phyloP scores from a whole-genome alignment of 2,888 invertebrate species.

The Parochlus steinenii region DNA sequence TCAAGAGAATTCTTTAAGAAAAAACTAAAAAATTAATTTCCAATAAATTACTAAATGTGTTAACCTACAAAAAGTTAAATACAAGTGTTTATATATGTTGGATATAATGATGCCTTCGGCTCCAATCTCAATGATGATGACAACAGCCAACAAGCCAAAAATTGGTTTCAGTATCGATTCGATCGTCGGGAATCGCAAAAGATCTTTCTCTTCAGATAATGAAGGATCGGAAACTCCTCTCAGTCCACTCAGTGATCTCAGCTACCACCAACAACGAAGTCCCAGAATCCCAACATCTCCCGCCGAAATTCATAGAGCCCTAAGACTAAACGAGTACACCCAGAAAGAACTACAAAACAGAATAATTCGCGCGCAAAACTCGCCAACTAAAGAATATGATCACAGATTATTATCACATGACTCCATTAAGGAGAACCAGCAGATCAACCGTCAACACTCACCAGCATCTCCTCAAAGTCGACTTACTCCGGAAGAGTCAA shows the following conservation, averaged over 20 bases:
- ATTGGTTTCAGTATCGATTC: constrained; percentile 82
- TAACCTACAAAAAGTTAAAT: no score
- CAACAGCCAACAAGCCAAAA: constrained; percentile 64
- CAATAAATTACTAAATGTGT: no score
- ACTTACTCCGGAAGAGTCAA: constrained; percentile 18
- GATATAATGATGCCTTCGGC: constrained; percentile 69
- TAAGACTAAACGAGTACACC: constrained; percentile 12
- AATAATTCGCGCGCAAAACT: constrained; percentile 14
- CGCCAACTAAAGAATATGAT: constrained; percentile 14
- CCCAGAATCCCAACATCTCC: constrained; percentile 10
- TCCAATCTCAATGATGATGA: constrained; percentile 70
- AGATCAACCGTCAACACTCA: constrained; percentile 18
- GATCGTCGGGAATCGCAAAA: constrained; percentile 48
- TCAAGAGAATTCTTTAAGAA: constrained; percentile 1
- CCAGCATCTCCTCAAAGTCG: constrained; percentile 14
- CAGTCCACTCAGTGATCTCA: constrained; percentile 10
- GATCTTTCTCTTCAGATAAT: constrained; percentile 9
- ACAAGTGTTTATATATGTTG: no score
- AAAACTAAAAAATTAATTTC: background rate
- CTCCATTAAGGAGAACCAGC: constrained; percentile 21
- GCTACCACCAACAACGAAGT: constrained; percentile 6
- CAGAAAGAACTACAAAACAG: constrained; percentile 12
- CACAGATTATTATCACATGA: constrained; percentile 18
- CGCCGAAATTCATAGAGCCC: constrained; percentile 11
- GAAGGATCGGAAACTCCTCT: constrained; percentile 9